Percentiles rank a stretch among this genome's conserved stretches.
These are phyloP conservation scores for Didymodactylos carnosus DNA, from an alignment of 2,888 invertebrate species.

Conservation along the genomic window DNA sequence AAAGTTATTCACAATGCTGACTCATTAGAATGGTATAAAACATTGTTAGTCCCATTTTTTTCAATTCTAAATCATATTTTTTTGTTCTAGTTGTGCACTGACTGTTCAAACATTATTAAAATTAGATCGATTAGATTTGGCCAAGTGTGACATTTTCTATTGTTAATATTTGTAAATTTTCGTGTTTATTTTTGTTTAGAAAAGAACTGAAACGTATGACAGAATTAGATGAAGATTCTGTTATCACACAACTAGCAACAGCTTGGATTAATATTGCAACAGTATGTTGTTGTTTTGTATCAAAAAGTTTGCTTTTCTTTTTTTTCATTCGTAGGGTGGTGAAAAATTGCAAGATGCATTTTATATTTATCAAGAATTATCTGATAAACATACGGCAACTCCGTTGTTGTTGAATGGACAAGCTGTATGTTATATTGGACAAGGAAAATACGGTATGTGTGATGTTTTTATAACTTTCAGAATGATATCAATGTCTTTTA, in stretches of 20 bases:
- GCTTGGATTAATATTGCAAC: conserved; percentile 76
- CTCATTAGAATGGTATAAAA: conserved; percentile 51
- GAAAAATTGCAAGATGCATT: conserved; percentile 92
- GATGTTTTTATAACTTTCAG: no score
- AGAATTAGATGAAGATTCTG: conserved; percentile 89
- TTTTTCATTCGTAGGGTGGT: conserved; percentile 53
- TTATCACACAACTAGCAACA: conserved; percentile 75
- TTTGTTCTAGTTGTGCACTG: conserved; percentile 47
- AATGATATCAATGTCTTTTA: no score
- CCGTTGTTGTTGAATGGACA: conserved; percentile 72
- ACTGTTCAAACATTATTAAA: conserved; percentile 64
- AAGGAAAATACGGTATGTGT: conserved; percentile 61
- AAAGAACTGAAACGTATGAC: conserved; percentile 76
- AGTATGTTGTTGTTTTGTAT: conserved; percentile 44
- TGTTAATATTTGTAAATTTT: not conserved
- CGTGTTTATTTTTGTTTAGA: conserved; percentile 32
- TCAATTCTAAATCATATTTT: no score
- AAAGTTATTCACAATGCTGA: conserved; percentile 62
- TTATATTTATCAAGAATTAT: conserved; percentile 86
- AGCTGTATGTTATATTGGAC: conserved; percentile 61
- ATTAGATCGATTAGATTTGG: conserved; percentile 74
- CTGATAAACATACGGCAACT: conserved; percentile 60
- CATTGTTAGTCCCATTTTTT: no score
- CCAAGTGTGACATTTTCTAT: conserved; percentile 36
- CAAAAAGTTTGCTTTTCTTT: no score